Percentiles rank a stretch among this genome's conserved stretches.
phyloP scores from a whole-genome alignment of 2,113 vertebrate genomes.

The Ameiurus melas region DNA sequence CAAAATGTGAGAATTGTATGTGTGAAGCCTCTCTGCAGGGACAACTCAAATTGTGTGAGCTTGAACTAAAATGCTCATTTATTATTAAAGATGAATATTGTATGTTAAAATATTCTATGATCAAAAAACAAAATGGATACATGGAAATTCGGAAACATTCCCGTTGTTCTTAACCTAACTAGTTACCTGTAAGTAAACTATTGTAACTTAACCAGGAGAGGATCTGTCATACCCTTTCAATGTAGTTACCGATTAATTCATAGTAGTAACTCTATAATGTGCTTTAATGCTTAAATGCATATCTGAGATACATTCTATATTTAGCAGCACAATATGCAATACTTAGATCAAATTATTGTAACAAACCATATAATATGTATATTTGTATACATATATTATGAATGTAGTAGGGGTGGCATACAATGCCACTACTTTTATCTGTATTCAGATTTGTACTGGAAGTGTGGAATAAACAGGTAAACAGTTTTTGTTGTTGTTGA shows the following conservation, averaged over 20 bases:
- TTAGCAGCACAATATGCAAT: neutral
- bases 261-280: neutral
- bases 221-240: neutral
- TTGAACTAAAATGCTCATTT: neutral
- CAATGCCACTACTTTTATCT: neutral
- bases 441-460: neutral
- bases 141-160: neutral
- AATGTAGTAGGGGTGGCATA: neutral
- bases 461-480: neutral
- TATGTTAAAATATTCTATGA: neutral
- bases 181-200: too few species aligned
- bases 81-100: neutral
- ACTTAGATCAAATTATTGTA: neutral
- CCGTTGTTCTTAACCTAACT: neutral
- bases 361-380: neutral
- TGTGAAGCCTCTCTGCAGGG: neutral
- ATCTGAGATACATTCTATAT: neutral
- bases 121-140: neutral
- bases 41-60: neutral
- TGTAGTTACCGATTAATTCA: neutral
- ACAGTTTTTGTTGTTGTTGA: neutral
- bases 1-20: slow-evolving; percentile 1
- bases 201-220: too few species aligned
- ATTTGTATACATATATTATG: neutral
- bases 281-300: neutral